Evolutionary conservation across 2,888 invertebrate genomes (phyloP), one percentile per base, ranked within the genome.

Genomic region (Dasypolia templi): DNA sequence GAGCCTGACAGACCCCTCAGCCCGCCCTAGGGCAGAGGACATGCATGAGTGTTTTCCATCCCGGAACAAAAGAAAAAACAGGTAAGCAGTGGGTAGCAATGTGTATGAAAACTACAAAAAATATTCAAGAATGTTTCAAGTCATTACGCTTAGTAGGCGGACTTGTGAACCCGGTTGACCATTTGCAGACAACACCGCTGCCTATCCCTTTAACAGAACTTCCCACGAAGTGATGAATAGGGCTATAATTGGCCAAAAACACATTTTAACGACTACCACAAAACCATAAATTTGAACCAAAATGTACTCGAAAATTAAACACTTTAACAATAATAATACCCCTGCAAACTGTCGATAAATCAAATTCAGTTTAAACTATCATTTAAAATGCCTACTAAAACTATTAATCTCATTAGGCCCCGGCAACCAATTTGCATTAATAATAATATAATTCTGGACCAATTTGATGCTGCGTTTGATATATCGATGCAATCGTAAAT

Each of bases 351-450:
- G 17, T 44, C 58, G 71, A 77, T 84, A 79, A 84, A 86, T 86
- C 83, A 81, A 84, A 78, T 78, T 64, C 53, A 53, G 56, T 78
- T 58, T 79, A 62, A 72, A 80, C 81, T 85, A 75, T 78, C 70
- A 82, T 84, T 86, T 81, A 69, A 79, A 85, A 69, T 66, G 75
- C 39, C 63, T 11, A 46, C 83, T 74, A 83, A 86, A 82, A 77
- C 83, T 69, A 83, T 80, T 86, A 80, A 83, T 83, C 78, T 79
- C 77, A 82, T 83, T 86, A 83, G 56, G 68, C 69, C 64, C 55
- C 44, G 66, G 58, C 32, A 46, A 70, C 49, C 75, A 82, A 83
- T 87, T 84, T 84, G 70, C 82, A 84, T 84, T 42, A 62, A 70
- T 83, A 72, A 81, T 79, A 69, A 72, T 56, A 78, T 78, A 72